Evolutionary conservation across 2,888 invertebrate species (phyloP).

Genomic region (Crepidodera aurea): DNA sequence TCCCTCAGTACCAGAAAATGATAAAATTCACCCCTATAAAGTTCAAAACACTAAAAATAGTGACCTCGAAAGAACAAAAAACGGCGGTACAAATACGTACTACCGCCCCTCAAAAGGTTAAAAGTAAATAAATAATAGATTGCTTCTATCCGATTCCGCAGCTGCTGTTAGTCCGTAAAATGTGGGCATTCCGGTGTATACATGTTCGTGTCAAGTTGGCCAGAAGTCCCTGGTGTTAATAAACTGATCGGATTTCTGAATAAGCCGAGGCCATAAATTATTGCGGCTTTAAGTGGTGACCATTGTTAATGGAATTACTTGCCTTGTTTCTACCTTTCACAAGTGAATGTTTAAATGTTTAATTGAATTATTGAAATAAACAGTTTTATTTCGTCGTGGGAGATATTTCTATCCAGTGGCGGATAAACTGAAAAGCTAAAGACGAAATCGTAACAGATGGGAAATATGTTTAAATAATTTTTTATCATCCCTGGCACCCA

Average conservation of each 20-base stretch:
- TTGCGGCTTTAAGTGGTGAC: conserved; percentile 40
- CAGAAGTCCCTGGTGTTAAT: conserved; percentile 45
- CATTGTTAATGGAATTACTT: conserved; percentile 35
- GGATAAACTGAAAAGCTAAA: no score
- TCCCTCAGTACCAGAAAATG: no score
- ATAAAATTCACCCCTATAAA: no score
- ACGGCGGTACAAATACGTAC: no score
- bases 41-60: no score
- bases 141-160: neutral
- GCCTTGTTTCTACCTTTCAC: conserved; percentile 25
- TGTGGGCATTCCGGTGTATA: conserved; percentile 16
- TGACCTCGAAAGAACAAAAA: no score
- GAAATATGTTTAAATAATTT: no score
- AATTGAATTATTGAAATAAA: conserved; percentile 26
- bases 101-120: no score
- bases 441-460: no score
- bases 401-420: conserved; percentile 15
- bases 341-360: conserved; percentile 26
- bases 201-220: conserved; percentile 41
- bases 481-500: no score
- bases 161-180: conserved; percentile 11
- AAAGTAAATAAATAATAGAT: no score
- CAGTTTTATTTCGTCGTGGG: conserved; percentile 23
- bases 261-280: conserved; percentile 43
- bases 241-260: conserved; percentile 45